Base-by-base conservation (phyloP, 2,888 invertebrate genomes). In the Aradus depressus region DNA sequence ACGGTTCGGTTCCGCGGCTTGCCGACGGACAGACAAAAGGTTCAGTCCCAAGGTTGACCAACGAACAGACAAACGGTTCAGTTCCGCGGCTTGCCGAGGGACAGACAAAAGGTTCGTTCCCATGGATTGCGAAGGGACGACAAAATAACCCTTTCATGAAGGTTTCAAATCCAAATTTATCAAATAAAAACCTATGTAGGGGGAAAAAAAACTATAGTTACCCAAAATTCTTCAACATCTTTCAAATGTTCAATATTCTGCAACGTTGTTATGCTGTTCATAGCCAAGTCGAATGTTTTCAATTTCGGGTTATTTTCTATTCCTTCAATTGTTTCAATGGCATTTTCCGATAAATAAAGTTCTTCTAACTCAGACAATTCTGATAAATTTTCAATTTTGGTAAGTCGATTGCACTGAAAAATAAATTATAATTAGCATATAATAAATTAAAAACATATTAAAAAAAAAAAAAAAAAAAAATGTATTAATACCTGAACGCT, bases 171-270 rank as follows among this genome's bases (percentile, higher is more conserved):
- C n/a, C n/a, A n/a, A n/a, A n/a, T n/a, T n/a, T n/a, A n/a, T n/a
- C n/a, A n/a, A n/a, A n/a, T n/a, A n/a, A n/a, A n/a, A n/a, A n/a
- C n/a, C n/a, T n/a, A n/a, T n/a, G n/a, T n/a, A n/a, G n/a, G n/a
- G n/a, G n/a, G n/a, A 19, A 2, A 19, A 12, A 31, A n/a, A 6
- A 41, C 42, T 44, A 35, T 35, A 62, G 73, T 73, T 70, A 93
- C 91, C 98, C 98, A 98, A 62, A 99, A 77, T 68, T 98, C 98
- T 64, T 90, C 83, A 57, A 99, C 72, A n/a, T 80, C 71, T 2
- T 61, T 65, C 62, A 98, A 74, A 66, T 86, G 82, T 10, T 72
- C 69, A 10, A 97, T 67, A 65, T 91, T 89, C 56, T 84, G 78
- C 57, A 98, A 81, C 2, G 68, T 71, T 31, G 79, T 76, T 19